phyloP scores from a whole-genome alignment of 2,113 vertebrate species.

The Prolemur simus region DNA sequence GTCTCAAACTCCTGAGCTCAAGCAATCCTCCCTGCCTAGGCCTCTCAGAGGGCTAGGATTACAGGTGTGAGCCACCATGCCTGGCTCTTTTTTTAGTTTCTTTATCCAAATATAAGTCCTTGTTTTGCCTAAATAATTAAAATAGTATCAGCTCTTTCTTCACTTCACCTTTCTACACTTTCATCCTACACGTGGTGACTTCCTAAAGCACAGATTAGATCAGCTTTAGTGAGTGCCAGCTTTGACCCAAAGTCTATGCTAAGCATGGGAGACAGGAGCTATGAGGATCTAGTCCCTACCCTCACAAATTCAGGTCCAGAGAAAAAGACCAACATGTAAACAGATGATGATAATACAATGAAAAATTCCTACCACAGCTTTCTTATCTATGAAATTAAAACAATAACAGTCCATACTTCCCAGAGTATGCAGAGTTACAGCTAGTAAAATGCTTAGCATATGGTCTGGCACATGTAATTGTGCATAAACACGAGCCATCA shows the following conservation, averaged over 20 bases:
- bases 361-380: background rate
- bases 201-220: background rate
- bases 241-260: background rate
- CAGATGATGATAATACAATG: background rate
- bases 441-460: background rate
- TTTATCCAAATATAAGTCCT: background rate
- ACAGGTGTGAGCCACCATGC: no score
- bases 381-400: constrained; percentile 1
- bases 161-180: background rate
- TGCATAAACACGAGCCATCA: background rate
- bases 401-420: background rate
- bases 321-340: background rate
- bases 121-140: background rate
- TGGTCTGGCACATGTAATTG: background rate
- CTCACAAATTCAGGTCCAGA: background rate
- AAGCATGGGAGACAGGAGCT: background rate
- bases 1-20: no score
- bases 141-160: background rate
- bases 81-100: background rate
- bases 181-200: background rate
- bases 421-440: background rate
- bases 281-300: background rate
- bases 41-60: no score
- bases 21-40: no score
- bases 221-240: background rate